Evolutionary conservation across 2,888 invertebrate genomes (phyloP).

Genomic region (Agrypnus murinus): DNA sequence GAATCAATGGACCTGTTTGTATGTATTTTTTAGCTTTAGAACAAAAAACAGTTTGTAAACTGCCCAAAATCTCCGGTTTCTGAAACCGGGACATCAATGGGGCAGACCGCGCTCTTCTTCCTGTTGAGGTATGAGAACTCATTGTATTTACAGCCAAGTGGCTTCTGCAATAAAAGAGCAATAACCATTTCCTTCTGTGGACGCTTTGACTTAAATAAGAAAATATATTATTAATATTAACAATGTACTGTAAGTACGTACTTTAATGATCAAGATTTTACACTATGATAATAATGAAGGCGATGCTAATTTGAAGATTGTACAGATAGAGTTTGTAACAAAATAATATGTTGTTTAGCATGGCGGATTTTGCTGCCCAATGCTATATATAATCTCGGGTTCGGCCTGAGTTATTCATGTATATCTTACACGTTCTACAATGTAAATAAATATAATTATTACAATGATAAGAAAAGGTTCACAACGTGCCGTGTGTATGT

Average conservation of each 20-base stretch:
- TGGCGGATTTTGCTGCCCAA: slow-evolving; percentile 57
- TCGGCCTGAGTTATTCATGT: slow-evolving; percentile 78
- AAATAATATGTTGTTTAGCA: slow-evolving; percentile 69
- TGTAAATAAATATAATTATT: slow-evolving; percentile 85
- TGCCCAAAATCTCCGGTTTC: slow-evolving; percentile 9
- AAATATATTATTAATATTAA: slow-evolving; percentile 68
- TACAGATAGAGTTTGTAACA: slow-evolving; percentile 73
- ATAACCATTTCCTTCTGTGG: slow-evolving; percentile 74
- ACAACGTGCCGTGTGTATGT: slow-evolving; percentile 94
- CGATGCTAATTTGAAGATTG: slow-evolving; percentile 70
- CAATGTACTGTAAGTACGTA: slow-evolving; percentile 72
- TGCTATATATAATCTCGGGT: slow-evolving; percentile 65
- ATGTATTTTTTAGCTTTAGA: slow-evolving; percentile 24
- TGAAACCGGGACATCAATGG: slow-evolving; percentile 25
- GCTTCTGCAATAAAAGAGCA: slow-evolving; percentile 75
- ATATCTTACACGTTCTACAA: slow-evolving; percentile 81
- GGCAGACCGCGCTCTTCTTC: slow-evolving; percentile 31
- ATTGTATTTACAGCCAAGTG: slow-evolving; percentile 78
- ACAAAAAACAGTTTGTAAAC: slow-evolving; percentile 18
- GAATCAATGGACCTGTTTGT: slow-evolving; percentile 27
- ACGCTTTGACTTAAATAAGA: slow-evolving; percentile 73
- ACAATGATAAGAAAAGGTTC: slow-evolving; percentile 90
- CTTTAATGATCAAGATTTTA: slow-evolving; percentile 73
- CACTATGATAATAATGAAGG: slow-evolving; percentile 71
- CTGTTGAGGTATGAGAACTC: slow-evolving; percentile 75